These are phyloP conservation scores for Drosophila pallidifrons DNA, from an alignment of 1,140 invertebrate species.

Conservation along the genomic window DNA sequence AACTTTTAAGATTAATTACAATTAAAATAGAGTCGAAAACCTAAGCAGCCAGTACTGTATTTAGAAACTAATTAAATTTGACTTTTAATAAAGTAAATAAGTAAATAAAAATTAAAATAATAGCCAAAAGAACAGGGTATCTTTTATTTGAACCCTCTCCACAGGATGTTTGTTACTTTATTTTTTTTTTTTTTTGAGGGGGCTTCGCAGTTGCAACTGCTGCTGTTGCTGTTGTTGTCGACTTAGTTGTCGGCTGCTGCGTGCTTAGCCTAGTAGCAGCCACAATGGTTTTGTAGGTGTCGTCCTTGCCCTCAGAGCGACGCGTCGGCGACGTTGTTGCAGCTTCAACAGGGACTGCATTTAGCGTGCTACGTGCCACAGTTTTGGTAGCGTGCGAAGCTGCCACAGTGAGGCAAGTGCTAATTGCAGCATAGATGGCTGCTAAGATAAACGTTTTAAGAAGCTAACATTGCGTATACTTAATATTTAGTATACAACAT, in stretches of 20 bases:
- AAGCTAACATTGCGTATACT: no score
- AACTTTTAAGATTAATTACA: no score
- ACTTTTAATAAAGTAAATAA: no score
- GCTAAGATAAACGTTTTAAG: no score
- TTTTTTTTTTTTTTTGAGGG: conserved; percentile 2
- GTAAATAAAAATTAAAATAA: no score
- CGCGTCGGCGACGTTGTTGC: conserved; percentile 11
- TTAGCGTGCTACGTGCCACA: conserved; percentile 59
- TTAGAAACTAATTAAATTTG: no score
- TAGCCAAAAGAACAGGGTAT: no score
- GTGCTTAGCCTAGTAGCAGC: conserved; percentile 43
- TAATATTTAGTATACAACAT: no score
- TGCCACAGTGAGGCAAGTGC: conserved; percentile 24
- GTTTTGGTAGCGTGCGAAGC: conserved; percentile 13
- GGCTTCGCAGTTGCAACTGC: neutral
- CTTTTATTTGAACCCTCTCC: no score
- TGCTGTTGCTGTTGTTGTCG: conserved; percentile 30
- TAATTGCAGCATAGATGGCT: no score
- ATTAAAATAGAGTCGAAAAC: no score
- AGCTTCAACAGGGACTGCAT: conserved; percentile 35
- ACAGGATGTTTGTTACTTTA: neutral
- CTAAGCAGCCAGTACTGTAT: no score
- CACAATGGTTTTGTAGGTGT: conserved; percentile 62
- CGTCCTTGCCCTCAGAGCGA: conserved; percentile 30
- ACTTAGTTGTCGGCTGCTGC: conserved; percentile 37